Percentiles rank a stretch among this genome's conserved stretches.
Conservation (phyloP, 2,797 vertebrate species). For the Darevskia mixta region DNA sequence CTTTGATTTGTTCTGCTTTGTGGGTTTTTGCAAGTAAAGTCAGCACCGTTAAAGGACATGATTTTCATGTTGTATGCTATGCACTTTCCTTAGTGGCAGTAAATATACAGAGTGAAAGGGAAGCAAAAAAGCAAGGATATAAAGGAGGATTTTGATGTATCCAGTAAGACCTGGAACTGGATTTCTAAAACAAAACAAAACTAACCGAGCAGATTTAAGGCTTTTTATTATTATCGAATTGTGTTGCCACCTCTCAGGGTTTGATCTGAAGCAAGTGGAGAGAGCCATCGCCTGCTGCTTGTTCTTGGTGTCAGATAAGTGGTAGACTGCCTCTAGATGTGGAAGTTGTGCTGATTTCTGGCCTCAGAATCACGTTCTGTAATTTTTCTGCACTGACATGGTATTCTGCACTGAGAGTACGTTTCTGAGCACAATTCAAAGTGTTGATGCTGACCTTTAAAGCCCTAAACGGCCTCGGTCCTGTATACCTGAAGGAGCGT, state of each 20-base stretch:
- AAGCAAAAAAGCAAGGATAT: slow-evolving; percentile 51
- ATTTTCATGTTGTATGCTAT: slow-evolving; percentile 46
- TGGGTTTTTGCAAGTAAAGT: slow-evolving; percentile 62
- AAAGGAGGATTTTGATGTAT: slow-evolving; percentile 54
- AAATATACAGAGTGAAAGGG: slow-evolving; percentile 46
- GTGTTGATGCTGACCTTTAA: too few species aligned
- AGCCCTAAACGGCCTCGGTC: too few species aligned
- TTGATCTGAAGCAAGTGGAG: not conserved
- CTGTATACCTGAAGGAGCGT: too few species aligned
- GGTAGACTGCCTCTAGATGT: too few species aligned
- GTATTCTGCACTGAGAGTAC: not conserved
- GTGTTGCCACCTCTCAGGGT: not conserved
- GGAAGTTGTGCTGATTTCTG: not conserved
- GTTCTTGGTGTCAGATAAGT: too few species aligned
- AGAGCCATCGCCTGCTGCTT: too few species aligned
- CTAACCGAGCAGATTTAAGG: too few species aligned
- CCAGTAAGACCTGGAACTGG: slow-evolving; percentile 40
- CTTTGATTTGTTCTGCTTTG: slow-evolving; percentile 66
- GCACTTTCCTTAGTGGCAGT: slow-evolving; percentile 41
- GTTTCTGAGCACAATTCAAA: too few species aligned
- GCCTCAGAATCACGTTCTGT: not conserved
- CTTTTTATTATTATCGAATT: not conserved
- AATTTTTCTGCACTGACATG: not conserved
- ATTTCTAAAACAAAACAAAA: not conserved
- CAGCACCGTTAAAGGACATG: slow-evolving; percentile 58